Evolutionary conservation across 2,797 vertebrate genomes (phyloP).

Genomic region (Ptychadena robeensis): DNA sequence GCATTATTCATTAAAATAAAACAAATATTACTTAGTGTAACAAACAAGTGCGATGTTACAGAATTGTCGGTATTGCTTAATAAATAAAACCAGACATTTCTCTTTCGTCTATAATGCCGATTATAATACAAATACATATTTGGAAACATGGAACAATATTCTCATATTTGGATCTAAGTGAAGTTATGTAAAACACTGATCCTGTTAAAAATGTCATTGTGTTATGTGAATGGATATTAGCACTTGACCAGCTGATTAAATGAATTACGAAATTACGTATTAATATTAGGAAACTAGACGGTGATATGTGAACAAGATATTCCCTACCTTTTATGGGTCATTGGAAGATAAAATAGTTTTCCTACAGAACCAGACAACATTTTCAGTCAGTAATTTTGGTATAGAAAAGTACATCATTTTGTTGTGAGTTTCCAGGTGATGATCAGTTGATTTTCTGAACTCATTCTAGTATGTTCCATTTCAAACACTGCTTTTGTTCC

Average conservation of each 20-base stretch:
- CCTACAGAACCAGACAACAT: conserved; percentile 12
- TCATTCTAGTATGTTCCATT: conserved; percentile 75
- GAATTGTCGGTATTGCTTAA: neutral
- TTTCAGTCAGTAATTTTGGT: neutral
- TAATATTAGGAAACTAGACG: neutral
- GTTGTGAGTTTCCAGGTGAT: conserved; percentile 69
- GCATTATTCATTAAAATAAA: neutral
- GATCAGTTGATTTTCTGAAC: conserved; percentile 79
- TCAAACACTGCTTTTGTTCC: conserved; percentile 73
- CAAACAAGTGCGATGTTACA: neutral
- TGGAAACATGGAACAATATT: neutral
- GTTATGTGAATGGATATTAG: neutral
- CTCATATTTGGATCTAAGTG: neutral
- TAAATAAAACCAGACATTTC: neutral
- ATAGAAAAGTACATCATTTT: neutral
- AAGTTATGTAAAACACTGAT: neutral
- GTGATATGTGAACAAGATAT: neutral
- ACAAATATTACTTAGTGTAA: neutral
- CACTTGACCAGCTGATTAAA: neutral
- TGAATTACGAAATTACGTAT: neutral
- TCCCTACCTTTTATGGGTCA: conserved; percentile 42
- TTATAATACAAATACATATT: neutral
- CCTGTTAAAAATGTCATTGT: neutral
- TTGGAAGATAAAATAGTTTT: conserved; percentile 19
- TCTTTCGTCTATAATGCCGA: neutral